Evolutionary conservation across 2,113 vertebrate species (phyloP).

Genomic region (Azemiops feae): DNA sequence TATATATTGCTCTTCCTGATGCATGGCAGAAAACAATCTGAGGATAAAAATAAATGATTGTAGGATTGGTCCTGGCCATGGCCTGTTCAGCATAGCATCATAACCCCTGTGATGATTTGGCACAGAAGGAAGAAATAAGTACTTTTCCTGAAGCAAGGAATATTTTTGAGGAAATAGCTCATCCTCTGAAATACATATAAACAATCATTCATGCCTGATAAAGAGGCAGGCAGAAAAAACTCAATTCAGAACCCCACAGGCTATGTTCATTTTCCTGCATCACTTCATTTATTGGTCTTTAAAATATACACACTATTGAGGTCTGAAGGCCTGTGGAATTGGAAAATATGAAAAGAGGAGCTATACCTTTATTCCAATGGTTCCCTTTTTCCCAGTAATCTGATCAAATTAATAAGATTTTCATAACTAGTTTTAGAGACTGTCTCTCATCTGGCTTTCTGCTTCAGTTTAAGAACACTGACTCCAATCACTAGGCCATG

Average conservation of each 20-base stretch:
- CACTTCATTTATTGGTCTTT: conserved; percentile 2
- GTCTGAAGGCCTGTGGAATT: conserved; percentile 16
- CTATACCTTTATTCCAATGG: not conserved
- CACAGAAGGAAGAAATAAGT: not conserved
- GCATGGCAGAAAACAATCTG: not conserved
- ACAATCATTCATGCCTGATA: conserved; percentile 2
- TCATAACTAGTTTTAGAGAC: conserved; percentile 22
- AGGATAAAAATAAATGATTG: not conserved
- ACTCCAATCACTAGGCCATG: not conserved
- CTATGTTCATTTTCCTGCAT: not conserved
- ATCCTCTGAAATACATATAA: not conserved
- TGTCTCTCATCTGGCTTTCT: conserved; percentile 1
- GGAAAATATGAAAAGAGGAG: conserved; percentile 21
- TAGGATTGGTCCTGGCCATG: not conserved
- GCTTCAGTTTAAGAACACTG: not conserved
- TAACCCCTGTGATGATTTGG: not conserved
- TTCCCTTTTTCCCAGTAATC: not conserved
- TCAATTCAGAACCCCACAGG: conserved; percentile 6
- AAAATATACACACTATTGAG: not conserved
- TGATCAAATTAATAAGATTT: conserved; percentile 25
- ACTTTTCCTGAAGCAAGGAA: conserved; percentile 22
- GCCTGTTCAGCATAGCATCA: not conserved
- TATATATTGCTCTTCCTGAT: not conserved
- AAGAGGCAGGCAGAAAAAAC: conserved; percentile 6
- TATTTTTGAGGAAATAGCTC: conserved; percentile 3